These are phyloP conservation scores for Eudasyphora cyanicolor DNA, from an alignment of 2,888 invertebrate species.

Conservation along the genomic window DNA sequence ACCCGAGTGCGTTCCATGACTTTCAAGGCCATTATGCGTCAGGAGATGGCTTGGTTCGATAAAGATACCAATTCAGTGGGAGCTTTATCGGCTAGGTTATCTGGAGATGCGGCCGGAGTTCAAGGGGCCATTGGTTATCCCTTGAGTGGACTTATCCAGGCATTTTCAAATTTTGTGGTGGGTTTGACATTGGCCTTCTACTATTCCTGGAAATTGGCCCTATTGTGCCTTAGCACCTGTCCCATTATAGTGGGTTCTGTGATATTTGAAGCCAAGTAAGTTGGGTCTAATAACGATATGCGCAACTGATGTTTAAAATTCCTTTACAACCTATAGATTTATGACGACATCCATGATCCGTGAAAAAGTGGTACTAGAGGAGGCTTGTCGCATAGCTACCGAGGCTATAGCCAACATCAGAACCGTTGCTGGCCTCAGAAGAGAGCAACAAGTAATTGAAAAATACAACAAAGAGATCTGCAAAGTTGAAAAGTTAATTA, in stretches of 20 bases:
- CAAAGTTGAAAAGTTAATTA: slow-evolving; percentile 81
- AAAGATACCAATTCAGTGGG: slow-evolving; percentile 85
- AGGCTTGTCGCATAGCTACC: slow-evolving; percentile 86
- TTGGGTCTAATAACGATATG: neutral
- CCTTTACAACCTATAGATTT: slow-evolving; percentile 76
- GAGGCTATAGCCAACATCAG: slow-evolving; percentile 88
- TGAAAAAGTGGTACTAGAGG: slow-evolving; percentile 85
- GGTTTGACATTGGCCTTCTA: slow-evolving; percentile 84
- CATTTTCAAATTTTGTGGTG: slow-evolving; percentile 84
- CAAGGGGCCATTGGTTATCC: slow-evolving; percentile 88
- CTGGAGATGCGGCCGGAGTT: slow-evolving; percentile 87
- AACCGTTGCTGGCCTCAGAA: slow-evolving; percentile 85
- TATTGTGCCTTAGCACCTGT: slow-evolving; percentile 85
- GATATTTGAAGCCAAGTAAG: slow-evolving; percentile 83
- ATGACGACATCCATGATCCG: slow-evolving; percentile 83
- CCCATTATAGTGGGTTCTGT: slow-evolving; percentile 87
- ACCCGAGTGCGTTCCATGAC: slow-evolving; percentile 83
- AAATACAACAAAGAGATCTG: slow-evolving; percentile 83
- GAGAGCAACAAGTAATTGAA: slow-evolving; percentile 83
- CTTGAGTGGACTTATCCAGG: slow-evolving; percentile 86
- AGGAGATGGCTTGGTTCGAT: slow-evolving; percentile 89
- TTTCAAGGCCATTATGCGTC: slow-evolving; percentile 85
- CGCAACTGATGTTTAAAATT: neutral
- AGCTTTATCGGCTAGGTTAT: slow-evolving; percentile 85
- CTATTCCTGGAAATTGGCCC: slow-evolving; percentile 87